Base-by-base conservation (phyloP, 2,888 invertebrate genomes). In the Standfussiana lucernea region DNA sequence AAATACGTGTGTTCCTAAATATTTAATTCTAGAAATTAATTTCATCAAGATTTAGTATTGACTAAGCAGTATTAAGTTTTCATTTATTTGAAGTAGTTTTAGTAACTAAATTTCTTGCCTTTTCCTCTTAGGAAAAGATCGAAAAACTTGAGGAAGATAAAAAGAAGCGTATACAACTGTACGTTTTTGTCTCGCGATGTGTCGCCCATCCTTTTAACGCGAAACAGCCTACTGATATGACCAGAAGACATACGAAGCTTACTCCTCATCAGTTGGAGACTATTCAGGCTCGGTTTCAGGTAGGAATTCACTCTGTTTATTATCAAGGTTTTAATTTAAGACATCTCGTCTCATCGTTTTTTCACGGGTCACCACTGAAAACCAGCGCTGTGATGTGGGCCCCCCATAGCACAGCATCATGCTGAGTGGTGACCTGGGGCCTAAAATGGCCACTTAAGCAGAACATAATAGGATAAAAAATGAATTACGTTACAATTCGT, bases 141-240 rank as follows among this genome's bases (percentile, higher is more conserved):
- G 99, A 99, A 93, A 98, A 99, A 82, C 98, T 99, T 93, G 99
- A 99, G 95, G 99, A 99, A 93, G 99, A 99, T 91, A 98, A 99
- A 84, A 99, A 99, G 94, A 98, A 98, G 82, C 98, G 99, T 81
- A 98, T 99, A 79, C 99, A 99, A 94, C 97, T 99, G 61, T 99
- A 99, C 96, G 99, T 99, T 86, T 99, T 99, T 95, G 99, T 99
- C 86, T 99, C 99, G 86, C 97, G 99, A 93, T 99, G 99, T 96
- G 98, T 99, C 92, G 99, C 99, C 13, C 99, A 99, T 97, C 99
- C 99, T 13, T 99, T 99, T 97, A 99, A 99, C 96, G 99, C 99
- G 21, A 99, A 99, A 96, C 99, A 99, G 94, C 99, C 99, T 1
- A 99, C 99, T 13, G 99, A 99, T 94, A 99, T 99, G 99, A 99